Percentiles rank a stretch among this genome's conserved stretches.
These are phyloP conservation scores for Esperia sulphurella DNA, from an alignment of 2,888 invertebrate genomes.

Conservation along the genomic window DNA sequence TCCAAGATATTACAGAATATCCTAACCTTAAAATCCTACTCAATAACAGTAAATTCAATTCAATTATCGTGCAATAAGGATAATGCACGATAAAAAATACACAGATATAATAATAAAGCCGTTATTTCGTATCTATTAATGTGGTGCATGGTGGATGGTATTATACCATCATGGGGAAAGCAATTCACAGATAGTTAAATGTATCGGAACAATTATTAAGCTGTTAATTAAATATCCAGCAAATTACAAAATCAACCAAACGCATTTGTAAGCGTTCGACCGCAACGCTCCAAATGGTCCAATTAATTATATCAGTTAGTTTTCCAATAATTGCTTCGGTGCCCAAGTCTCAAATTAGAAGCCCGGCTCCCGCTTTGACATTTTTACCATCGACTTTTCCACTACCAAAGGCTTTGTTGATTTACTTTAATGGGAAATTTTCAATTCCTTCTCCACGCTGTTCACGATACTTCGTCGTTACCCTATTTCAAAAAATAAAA, in stretches of 20 bases:
- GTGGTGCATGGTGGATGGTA: too few relatives aligned
- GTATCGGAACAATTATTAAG: background rate
- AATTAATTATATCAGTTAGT: constrained; percentile 52
- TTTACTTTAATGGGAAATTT: constrained; percentile 34
- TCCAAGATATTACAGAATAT: too few relatives aligned
- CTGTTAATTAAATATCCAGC: constrained; percentile 14
- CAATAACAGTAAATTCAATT: too few relatives aligned
- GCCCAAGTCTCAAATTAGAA: constrained; percentile 32
- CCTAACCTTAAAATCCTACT: too few relatives aligned
- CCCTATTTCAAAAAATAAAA: too few relatives aligned
- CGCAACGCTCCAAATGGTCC: constrained; percentile 33
- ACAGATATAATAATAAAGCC: too few relatives aligned
- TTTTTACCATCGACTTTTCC: constrained; percentile 25
- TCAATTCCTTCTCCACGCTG: constrained; percentile 23
- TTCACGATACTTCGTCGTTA: background rate
- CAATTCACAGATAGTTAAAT: too few relatives aligned
- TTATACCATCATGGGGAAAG: too few relatives aligned
- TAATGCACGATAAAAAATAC: too few relatives aligned
- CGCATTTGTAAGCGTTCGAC: constrained; percentile 19
- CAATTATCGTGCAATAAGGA: too few relatives aligned
- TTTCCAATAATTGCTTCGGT: constrained; percentile 52
- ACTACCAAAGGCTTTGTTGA: constrained; percentile 32
- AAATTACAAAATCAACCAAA: constrained; percentile 24
- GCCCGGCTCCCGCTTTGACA: constrained; percentile 24
- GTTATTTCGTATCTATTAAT: too few relatives aligned